Conservation (phyloP, 35 echinoderm and acorn worm genomes). For the Lytechinus variegatus region DNA sequence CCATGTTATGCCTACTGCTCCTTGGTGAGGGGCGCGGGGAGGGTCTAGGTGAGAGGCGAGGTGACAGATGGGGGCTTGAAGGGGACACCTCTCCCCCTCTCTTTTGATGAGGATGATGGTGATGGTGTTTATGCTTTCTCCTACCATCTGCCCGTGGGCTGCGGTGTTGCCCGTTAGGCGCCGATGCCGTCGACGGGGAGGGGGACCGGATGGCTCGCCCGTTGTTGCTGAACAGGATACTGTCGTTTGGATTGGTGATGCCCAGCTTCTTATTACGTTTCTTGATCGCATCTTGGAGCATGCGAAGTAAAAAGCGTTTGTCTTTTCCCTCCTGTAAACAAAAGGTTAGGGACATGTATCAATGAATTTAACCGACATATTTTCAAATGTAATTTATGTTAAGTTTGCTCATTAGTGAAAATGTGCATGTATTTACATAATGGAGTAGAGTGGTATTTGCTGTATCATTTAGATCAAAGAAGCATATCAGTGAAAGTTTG, state of each 20-base stretch:
- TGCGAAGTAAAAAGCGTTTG: conserved; percentile 74
- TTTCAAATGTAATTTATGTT: background rate
- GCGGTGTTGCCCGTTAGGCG: background rate
- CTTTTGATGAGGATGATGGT: background rate
- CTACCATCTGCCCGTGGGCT: background rate
- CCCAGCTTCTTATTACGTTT: conserved; percentile 45
- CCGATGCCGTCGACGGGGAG: background rate
- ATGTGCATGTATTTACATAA: background rate
- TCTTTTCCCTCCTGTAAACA: conserved; percentile 79
- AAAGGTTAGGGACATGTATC: background rate
- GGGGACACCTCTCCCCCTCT: background rate
- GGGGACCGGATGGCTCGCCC: background rate
- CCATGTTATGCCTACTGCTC: background rate
- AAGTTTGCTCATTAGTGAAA: background rate
- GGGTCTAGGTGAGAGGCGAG: background rate
- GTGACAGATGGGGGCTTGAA: background rate
- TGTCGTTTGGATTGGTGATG: background rate
- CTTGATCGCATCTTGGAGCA: conserved; percentile 66
- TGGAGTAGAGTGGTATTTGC: background rate
- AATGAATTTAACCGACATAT: background rate
- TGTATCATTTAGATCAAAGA: background rate
- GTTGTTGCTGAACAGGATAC: conserved; percentile 11
- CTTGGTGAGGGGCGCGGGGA: background rate
- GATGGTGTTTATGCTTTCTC: background rate
- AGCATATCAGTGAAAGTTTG: too few species aligned